These are phyloP conservation scores for Engraulis encrasicolus DNA, from an alignment of 2,113 vertebrate species.

Conservation along the genomic window DNA sequence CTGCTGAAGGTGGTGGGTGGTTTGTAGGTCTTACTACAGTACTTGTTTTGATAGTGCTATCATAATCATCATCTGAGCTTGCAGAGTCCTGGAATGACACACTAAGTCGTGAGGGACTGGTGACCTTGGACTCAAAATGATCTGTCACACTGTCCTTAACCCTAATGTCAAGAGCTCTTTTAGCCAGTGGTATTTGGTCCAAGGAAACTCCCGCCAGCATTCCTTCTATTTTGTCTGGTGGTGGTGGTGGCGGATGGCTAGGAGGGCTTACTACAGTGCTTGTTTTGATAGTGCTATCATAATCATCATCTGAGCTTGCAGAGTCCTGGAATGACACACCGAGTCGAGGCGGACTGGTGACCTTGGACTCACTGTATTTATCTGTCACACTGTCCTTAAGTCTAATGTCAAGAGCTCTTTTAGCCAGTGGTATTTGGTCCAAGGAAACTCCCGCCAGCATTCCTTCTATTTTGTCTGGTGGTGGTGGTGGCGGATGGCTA, in stretches of 20 bases:
- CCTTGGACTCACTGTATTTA: no score
- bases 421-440: background rate
- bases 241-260: background rate
- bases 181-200: background rate
- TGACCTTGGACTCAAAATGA: background rate
- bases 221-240: background rate
- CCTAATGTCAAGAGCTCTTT: background rate
- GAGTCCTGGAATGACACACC: no score
- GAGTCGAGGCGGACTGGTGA: no score
- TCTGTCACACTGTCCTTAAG: background rate
- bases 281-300: no score
- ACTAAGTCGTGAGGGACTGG: background rate
- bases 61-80: background rate
- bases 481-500: background rate
- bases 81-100: background rate
- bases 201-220: slow-evolving; percentile 18
- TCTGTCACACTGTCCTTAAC: background rate
- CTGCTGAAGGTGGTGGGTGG: background rate
- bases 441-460: slow-evolving; percentile 18
- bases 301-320: no score
- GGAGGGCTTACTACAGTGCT: no score
- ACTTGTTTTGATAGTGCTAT: background rate
- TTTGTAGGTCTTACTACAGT: background rate
- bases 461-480: background rate
- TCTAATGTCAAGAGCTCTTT: no score